phyloP scores from a whole-genome alignment of 2,113 vertebrate genomes.

The Narcine bancroftii region DNA sequence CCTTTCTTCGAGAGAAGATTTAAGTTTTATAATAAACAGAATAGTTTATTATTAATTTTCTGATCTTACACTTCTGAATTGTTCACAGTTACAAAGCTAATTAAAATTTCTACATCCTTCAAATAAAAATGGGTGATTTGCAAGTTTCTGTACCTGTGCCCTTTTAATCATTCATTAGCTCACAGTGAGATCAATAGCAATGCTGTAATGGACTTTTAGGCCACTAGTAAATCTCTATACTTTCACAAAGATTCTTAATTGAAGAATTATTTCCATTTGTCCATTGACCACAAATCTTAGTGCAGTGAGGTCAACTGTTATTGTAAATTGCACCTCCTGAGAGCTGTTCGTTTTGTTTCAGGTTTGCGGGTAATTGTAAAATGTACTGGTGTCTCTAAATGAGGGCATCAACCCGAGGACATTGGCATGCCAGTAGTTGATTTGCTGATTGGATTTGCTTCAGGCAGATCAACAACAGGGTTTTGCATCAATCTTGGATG shows the following conservation, averaged over 20 bases:
- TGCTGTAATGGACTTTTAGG: constrained; percentile 7
- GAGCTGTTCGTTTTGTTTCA: not conserved
- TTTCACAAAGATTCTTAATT: not conserved
- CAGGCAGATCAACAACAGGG: not conserved
- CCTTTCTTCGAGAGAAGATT: not conserved
- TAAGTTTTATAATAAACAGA: not conserved
- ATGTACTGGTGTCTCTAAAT: not conserved
- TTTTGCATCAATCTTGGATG: not conserved
- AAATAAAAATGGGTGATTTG: constrained; percentile 16
- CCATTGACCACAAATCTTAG: not conserved
- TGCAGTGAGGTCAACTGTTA: not conserved
- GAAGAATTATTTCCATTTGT: not conserved
- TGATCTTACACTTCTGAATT: not conserved
- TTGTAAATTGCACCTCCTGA: not conserved
- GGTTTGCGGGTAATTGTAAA: not conserved
- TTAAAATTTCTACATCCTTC: constrained; percentile 12
- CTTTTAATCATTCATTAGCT: constrained; percentile 26
- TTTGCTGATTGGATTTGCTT: not conserved
- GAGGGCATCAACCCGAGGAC: not conserved
- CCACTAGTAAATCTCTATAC: not conserved
- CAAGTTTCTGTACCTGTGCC: not conserved
- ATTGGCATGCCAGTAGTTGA: not conserved
- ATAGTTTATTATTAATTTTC: not conserved
- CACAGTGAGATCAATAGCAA: constrained; percentile 23
- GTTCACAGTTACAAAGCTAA: not conserved